These are phyloP conservation scores for Chironomus striatipennis DNA, from an alignment of 1,140 invertebrate species.

Conservation along the genomic window DNA sequence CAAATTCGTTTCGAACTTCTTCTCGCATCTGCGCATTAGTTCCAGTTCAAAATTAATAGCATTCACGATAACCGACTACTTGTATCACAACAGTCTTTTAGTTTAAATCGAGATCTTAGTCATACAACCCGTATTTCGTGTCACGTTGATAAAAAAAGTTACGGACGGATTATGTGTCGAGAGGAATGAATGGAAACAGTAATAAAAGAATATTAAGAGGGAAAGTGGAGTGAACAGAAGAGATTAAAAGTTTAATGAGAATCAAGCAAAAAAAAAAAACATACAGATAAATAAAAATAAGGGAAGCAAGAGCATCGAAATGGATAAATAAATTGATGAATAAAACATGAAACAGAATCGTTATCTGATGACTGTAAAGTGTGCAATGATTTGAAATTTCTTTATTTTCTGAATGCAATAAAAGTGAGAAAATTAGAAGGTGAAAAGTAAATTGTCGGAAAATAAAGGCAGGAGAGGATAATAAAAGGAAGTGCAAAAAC, in stretches of 20 bases:
- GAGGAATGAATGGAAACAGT: background rate
- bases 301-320: background rate
- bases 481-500: background rate
- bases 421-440: background rate
- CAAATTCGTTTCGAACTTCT: constrained; percentile 3
- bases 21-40: background rate
- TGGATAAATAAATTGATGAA: background rate
- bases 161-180: background rate
- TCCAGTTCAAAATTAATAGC: background rate
- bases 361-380: background rate
- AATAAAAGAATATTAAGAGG: background rate
- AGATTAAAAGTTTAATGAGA: background rate
- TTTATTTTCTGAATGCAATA: background rate
- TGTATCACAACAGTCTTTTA: background rate
- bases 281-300: no score
- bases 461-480: background rate
- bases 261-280: background rate
- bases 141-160: background rate
- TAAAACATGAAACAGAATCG: background rate
- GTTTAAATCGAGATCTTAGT: background rate
- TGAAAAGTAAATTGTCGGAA: constrained; percentile 6
- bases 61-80: background rate
- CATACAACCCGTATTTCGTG: background rate
- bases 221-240: background rate
- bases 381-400: background rate